These are phyloP conservation scores for Chelonus insularis DNA, from an alignment of 1,140 invertebrate genomes.

Conservation along the genomic window DNA sequence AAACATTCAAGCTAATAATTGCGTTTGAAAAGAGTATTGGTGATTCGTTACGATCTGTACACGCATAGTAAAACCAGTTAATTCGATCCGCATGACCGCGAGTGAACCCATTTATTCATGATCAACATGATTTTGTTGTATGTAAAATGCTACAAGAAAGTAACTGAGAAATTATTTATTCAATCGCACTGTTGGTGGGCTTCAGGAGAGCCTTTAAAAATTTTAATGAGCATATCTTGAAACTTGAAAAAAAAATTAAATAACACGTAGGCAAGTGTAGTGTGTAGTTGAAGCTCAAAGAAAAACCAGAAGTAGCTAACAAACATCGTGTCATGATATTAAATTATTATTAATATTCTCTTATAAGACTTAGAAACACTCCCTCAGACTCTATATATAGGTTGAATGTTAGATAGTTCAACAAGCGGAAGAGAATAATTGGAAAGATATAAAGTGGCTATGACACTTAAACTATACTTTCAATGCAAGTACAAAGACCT, in stretches of 20 bases:
- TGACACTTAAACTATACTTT: too few species aligned
- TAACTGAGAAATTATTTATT: too few species aligned
- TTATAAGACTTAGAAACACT: too few species aligned
- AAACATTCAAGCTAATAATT: slow-evolving; percentile 20
- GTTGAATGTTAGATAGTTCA: not conserved
- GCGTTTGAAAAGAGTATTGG: slow-evolving; percentile 18
- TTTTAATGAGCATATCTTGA: not conserved
- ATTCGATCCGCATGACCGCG: slow-evolving; percentile 10
- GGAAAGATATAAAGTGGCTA: too few species aligned
- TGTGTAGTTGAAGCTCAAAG: too few species aligned
- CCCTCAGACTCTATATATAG: too few species aligned
- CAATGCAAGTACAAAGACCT: too few species aligned
- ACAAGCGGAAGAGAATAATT: slow-evolving; percentile 10
- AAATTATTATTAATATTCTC: too few species aligned
- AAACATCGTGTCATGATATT: too few species aligned
- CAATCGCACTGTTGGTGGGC: not conserved
- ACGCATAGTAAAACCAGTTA: slow-evolving; percentile 1
- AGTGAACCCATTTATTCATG: slow-evolving; percentile 7
- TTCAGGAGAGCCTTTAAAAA: not conserved
- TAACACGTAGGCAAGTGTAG: too few species aligned
- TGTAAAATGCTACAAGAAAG: not conserved
- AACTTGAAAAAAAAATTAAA: not conserved
- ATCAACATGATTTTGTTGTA: not conserved
- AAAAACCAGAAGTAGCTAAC: too few species aligned
- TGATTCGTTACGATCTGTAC: slow-evolving; percentile 7